Conservation (phyloP, 2,888 invertebrate genomes). For the Cordilura impudica region DNA sequence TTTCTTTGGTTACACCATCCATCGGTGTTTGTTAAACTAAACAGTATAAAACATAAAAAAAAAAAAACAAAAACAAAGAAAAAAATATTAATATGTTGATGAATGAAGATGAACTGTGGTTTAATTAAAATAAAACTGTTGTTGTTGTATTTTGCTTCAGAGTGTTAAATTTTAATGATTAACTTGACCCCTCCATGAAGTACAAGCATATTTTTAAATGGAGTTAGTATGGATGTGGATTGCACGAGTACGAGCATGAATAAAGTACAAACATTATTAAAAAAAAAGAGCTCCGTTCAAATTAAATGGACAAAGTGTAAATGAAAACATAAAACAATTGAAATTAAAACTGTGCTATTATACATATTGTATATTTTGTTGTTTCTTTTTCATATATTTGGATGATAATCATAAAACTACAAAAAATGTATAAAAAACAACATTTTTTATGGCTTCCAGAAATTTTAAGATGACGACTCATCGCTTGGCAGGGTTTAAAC, state of each 20-base stretch:
- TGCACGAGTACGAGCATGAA: neutral
- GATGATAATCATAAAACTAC: conserved; percentile 23
- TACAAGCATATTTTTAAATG: neutral
- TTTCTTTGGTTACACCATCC: conserved; percentile 17
- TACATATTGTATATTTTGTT: conserved; percentile 7
- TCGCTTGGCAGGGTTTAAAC: neutral
- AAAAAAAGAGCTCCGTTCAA: conserved; percentile 1
- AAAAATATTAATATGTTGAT: neutral
- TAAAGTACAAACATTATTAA: conserved; percentile 27
- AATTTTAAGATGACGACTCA: conserved; percentile 5
- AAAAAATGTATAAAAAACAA: neutral
- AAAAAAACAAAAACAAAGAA: too few relatives aligned
- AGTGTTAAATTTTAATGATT: conserved; percentile 45
- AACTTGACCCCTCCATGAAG: conserved; percentile 37
- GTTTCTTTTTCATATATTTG: conserved; percentile 19
- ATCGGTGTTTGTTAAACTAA: neutral
- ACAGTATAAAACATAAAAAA: neutral
- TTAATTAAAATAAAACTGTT: conserved; percentile 30
- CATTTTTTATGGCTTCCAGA: conserved; percentile 57
- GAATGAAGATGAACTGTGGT: conserved; percentile 37
- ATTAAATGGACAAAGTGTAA: conserved; percentile 27
- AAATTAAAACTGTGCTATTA: conserved; percentile 43
- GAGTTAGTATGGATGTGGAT: neutral
- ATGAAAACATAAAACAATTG: conserved; percentile 13
- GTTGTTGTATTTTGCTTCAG: neutral